These are phyloP conservation scores for Aphodius granarius DNA, from an alignment of 2,888 invertebrate genomes.

Conservation along the genomic window DNA sequence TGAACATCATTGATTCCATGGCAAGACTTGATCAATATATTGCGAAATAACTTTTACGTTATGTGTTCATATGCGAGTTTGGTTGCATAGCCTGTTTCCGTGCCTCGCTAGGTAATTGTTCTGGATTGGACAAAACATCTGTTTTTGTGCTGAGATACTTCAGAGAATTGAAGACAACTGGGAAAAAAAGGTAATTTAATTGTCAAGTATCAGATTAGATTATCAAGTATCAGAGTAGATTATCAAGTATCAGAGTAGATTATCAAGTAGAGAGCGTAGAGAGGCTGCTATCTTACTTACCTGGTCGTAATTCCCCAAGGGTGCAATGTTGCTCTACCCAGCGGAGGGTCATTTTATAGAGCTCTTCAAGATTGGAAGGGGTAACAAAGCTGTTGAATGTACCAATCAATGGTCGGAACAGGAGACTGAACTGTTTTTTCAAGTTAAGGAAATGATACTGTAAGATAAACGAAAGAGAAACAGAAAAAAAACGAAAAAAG, in stretches of 20 bases:
- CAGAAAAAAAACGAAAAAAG: conserved; percentile 53
- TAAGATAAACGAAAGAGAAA: conserved; percentile 26
- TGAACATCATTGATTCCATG: neutral
- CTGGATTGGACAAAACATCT: conserved; percentile 88
- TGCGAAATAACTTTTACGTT: neutral
- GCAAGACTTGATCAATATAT: neutral
- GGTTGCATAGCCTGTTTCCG: conserved; percentile 21
- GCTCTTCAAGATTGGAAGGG: conserved; percentile 86
- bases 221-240: too few relatives aligned
- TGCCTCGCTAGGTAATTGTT: conserved; percentile 84
- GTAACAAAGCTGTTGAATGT: conserved; percentile 92
- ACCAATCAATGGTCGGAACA: conserved; percentile 85
- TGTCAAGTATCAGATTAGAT: neutral
- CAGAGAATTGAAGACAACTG: conserved; percentile 90
- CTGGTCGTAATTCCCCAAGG: conserved; percentile 88
- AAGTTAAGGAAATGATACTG: conserved; percentile 53
- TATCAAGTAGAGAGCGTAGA: too few relatives aligned
- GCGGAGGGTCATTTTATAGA: conserved; percentile 86
- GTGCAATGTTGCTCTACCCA: conserved; percentile 98
- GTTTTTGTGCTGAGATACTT: conserved; percentile 89
- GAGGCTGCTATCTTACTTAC: too few relatives aligned
- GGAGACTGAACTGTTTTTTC: conserved; percentile 79
- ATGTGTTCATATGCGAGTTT: neutral
- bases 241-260: neutral
- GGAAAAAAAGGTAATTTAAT: conserved; percentile 42